These are phyloP conservation scores for Xenopus petersii DNA, from an alignment of 2,797 vertebrate genomes.

Conservation along the genomic window DNA sequence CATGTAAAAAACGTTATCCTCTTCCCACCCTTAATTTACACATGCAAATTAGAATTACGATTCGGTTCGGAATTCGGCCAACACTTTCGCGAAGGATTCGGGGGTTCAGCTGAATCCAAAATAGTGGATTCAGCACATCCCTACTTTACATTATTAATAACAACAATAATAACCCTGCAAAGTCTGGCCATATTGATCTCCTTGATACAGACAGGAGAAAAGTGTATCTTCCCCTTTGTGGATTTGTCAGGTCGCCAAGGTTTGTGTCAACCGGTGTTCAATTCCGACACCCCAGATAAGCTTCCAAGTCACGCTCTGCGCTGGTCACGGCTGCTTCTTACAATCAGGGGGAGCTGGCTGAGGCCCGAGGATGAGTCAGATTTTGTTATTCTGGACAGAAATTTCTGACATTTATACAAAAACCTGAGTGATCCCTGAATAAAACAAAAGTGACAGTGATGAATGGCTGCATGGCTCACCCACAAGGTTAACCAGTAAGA, in stretches of 20 bases:
- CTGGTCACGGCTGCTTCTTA: conserved; percentile 17
- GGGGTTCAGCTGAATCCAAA: no score
- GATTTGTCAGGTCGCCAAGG: conserved; percentile 7
- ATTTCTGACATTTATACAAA: conserved; percentile 12
- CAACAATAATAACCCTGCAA: no score
- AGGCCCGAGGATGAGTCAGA: conserved; percentile 28
- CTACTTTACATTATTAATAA: no score
- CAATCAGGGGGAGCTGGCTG: conserved; percentile 11
- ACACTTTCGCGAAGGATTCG: no score
- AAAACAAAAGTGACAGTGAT: background rate
- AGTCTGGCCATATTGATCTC: background rate
- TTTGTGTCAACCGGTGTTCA: conserved; percentile 11
- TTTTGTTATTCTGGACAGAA: conserved; percentile 32
- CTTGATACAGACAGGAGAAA: background rate
- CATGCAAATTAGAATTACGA: no score
- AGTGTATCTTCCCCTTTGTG: background rate
- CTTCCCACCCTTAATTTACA: no score
- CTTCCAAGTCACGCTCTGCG: conserved; percentile 22
- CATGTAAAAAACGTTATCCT: no score
- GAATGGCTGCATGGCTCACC: background rate
- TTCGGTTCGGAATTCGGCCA: no score
- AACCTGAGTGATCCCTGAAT: background rate
- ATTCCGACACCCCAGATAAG: background rate
- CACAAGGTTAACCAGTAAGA: background rate
- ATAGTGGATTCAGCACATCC: no score